Conservation (phyloP, 2,888 invertebrate species). For the Petrophora chlorosata region DNA sequence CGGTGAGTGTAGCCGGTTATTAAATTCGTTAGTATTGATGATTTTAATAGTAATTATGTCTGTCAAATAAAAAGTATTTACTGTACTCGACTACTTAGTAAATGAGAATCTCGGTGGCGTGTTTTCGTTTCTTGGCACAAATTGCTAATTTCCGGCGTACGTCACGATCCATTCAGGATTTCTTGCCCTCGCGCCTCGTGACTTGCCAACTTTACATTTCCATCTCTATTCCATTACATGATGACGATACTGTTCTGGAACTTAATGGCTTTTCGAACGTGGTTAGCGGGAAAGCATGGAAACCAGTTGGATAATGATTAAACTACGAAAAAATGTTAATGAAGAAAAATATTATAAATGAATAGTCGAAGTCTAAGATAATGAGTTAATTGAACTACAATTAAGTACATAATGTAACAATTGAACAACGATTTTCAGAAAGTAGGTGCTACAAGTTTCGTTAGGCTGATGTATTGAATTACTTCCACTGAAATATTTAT, state of each 20-base stretch:
- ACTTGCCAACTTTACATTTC: constrained; percentile 20
- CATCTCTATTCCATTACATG: constrained; percentile 14
- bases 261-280: constrained; percentile 7
- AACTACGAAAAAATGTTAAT: background rate
- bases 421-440: background rate
- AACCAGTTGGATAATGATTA: constrained; percentile 2
- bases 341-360: background rate
- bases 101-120: constrained; percentile 33
- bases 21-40: no score
- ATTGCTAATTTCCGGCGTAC: constrained; percentile 63
- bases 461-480: constrained; percentile 29
- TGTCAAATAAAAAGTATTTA: no score
- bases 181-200: constrained; percentile 7
- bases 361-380: background rate
- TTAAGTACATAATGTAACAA: background rate
- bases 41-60: no score
- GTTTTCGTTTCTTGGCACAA: constrained; percentile 49
- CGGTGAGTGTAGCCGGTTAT: no score
- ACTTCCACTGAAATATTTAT: constrained; percentile 32
- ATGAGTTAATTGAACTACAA: background rate
- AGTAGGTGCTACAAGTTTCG: background rate
- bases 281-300: no score
- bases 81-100: constrained; percentile 10
- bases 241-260: constrained; percentile 4
- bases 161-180: constrained; percentile 42